Evolutionary conservation across 2,888 invertebrate species (phyloP).

Genomic region (Drosophila mayaguana): DNA sequence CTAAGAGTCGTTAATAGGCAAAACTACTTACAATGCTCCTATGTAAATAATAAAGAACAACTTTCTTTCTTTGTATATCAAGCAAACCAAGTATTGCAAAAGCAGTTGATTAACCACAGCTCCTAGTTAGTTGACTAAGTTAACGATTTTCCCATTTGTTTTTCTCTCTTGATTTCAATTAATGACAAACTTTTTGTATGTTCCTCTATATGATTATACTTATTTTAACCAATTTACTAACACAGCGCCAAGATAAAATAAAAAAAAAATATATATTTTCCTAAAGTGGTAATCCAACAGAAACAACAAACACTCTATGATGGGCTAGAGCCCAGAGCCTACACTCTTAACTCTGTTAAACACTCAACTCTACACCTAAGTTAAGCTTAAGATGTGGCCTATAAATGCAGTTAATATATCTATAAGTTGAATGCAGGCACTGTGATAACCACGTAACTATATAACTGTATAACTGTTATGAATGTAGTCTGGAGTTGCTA

Average conservation of each 20-base stretch:
- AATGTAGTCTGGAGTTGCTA: constrained; percentile 14
- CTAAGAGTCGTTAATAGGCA: constrained; percentile 51
- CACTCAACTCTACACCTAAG: constrained; percentile 48
- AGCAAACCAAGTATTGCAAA: constrained; percentile 13
- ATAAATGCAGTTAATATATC: constrained; percentile 29
- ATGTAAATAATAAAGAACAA: constrained; percentile 58
- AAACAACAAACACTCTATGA: constrained; percentile 25
- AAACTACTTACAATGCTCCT: constrained; percentile 43
- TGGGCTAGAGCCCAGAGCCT: constrained; percentile 8
- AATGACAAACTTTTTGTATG: constrained; percentile 51
- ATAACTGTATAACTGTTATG: constrained; percentile 10
- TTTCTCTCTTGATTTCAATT: constrained; percentile 45
- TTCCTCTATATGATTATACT: constrained; percentile 55
- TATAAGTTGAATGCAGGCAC: constrained; percentile 42
- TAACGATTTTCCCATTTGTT: constrained; percentile 35
- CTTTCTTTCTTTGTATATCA: constrained; percentile 32
- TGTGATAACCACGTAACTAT: constrained; percentile 17
- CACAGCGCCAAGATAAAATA: constrained; percentile 49
- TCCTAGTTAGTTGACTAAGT: constrained; percentile 55
- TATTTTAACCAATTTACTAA: constrained; percentile 69
- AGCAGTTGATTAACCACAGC: constrained; percentile 50
- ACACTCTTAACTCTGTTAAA: constrained; percentile 37
- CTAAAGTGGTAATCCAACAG: constrained; percentile 30
- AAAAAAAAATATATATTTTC: constrained; percentile 15
- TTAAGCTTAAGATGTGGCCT: constrained; percentile 41